phyloP scores from a whole-genome alignment of 1,140 invertebrate species.

The Diorhabda carinulata region DNA sequence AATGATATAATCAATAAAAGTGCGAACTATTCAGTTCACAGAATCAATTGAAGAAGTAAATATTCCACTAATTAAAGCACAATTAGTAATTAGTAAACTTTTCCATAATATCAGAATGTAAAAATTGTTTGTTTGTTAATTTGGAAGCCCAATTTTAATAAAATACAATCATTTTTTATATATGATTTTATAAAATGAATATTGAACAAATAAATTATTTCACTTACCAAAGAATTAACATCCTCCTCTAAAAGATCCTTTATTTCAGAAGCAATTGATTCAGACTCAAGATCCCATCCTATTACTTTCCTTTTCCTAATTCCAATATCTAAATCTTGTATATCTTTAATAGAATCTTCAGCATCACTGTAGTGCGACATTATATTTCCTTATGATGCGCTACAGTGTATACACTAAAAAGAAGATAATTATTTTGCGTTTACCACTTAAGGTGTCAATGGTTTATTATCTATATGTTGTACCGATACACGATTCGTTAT shows the following conservation, averaged over 20 bases:
- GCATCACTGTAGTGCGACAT: conserved; percentile 47
- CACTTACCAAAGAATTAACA: conserved; percentile 53
- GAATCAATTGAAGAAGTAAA: too few species aligned
- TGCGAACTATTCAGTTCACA: too few species aligned
- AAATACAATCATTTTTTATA: background rate
- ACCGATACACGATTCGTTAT: too few species aligned
- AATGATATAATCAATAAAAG: too few species aligned
- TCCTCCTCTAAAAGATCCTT: conserved; percentile 58
- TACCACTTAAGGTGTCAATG: too few species aligned
- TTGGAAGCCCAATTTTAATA: background rate
- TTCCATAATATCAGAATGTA: too few species aligned
- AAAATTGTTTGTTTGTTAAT: background rate
- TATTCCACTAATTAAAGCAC: too few species aligned
- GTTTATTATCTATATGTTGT: too few species aligned
- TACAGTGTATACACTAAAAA: conserved; percentile 1
- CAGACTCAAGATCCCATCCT: conserved; percentile 54
- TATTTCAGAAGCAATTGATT: conserved; percentile 55
- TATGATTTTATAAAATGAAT: too few species aligned
- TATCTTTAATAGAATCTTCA: conserved; percentile 46
- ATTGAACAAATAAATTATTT: too few species aligned
- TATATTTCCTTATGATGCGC: background rate
- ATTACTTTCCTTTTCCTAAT: conserved; percentile 52
- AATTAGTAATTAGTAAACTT: too few species aligned
- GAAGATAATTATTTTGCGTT: background rate
- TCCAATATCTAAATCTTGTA: conserved; percentile 45